Conservation (phyloP, 2,888 invertebrate genomes). For the Sepiola atlantica region DNA sequence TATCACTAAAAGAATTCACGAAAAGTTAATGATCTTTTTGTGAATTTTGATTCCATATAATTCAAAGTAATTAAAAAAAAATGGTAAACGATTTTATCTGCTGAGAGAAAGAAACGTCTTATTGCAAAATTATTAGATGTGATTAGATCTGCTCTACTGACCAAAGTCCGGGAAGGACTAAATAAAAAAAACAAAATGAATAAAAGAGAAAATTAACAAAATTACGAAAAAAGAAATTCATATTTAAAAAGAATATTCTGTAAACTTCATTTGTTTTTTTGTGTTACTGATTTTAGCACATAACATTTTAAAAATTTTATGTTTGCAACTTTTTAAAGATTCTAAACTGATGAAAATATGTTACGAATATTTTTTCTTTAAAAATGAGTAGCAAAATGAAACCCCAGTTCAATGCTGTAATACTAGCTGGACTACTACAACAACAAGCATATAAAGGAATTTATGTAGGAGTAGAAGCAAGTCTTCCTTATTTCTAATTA, state of each 20-base stretch:
- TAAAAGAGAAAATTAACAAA: not conserved
- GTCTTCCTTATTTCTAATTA: not conserved
- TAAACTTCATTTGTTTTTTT: not conserved
- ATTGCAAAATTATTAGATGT: not conserved
- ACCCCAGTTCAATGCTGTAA: not conserved
- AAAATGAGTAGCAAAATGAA: not conserved
- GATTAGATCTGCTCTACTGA: not conserved
- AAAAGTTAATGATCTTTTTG: not conserved
- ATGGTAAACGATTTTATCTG: not conserved
- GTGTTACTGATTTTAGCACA: not conserved
- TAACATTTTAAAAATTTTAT: not conserved
- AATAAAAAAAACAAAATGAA: not conserved
- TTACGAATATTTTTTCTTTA: not conserved
- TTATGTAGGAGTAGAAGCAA: not conserved
- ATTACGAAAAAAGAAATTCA: not conserved
- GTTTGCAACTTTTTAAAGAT: not conserved
- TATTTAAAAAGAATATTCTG: not conserved
- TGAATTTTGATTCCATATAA: not conserved
- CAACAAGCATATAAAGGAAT: not conserved
- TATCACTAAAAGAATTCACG: not conserved
- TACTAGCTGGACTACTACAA: not conserved
- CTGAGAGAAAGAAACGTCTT: not conserved
- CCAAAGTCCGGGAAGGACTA: not conserved
- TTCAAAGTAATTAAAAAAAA: not conserved
- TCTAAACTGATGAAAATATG: not conserved